Evolutionary conservation across 2,113 vertebrate species (phyloP), one percentile per base, ranked within the genome.

Genomic region (Pogona vitticeps): DNA sequence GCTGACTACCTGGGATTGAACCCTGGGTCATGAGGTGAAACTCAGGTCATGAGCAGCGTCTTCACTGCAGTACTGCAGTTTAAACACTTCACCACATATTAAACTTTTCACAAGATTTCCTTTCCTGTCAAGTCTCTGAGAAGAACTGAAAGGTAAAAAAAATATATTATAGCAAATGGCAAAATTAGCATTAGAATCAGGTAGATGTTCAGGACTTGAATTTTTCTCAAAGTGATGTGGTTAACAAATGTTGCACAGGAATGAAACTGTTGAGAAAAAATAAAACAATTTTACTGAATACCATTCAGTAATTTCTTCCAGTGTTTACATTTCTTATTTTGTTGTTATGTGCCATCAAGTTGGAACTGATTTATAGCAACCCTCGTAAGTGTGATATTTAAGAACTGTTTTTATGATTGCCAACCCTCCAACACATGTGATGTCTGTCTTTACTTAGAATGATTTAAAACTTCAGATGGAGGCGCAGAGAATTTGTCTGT

Each of bases 381-480:
- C n/a, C n/a, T n/a, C n/a, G 10, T 6, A 52, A 52, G 46, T 52
- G 46, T 6, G 46, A 52, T 52, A 52, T 52, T 52, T 52, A 52
- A 52, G 46, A 52, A 52, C 5, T 52, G 46, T 5, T 52, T 52
- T 52, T 52, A 52, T 52, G 46, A 52, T 52, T 52, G 46, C 46
- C 46, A 52, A 10, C 10, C 46, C 46, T 52, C 46, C 46, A 52
- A 52, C 77, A 84, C 76, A 31, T 89, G 76, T 92, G 77, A 28
- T 82, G 0, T 88, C 0, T 86, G 5, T 68, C 81, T 95, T 90
- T 58, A 67, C 89, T 92, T 83, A 52, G 98, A 96, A 92, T 77
- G 98, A 99, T 90, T 97, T 98, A 92, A 95, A 95, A 80, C 96
- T 99, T 31, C 98, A 98, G 89, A 95, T 98, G 97, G 98, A 98